These are phyloP conservation scores for Platichthys flesus DNA, from an alignment of 2,113 vertebrate species.

Conservation along the genomic window DNA sequence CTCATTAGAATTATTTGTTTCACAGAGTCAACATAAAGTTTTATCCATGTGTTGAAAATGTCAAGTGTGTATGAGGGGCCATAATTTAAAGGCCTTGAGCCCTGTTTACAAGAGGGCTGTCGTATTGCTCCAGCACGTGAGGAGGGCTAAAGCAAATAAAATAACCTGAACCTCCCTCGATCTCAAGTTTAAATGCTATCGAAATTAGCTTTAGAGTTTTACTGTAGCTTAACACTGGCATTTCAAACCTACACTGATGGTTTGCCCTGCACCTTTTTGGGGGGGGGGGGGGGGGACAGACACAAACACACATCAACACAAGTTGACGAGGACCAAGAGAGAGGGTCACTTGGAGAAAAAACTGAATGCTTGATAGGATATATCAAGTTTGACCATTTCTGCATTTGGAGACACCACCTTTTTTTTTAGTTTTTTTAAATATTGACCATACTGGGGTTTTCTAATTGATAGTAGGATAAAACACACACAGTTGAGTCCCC, in stretches of 20 bases:
- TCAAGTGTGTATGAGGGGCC: slow-evolving; percentile 67
- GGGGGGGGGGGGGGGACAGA: neutral
- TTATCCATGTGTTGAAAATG: slow-evolving; percentile 14
- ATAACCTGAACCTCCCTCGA: no score
- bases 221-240: slow-evolving; percentile 72
- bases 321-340: slow-evolving; percentile 35
- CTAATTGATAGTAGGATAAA: neutral
- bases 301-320: slow-evolving; percentile 28
- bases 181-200: slow-evolving; percentile 2
- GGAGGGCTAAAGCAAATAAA: no score
- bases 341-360: slow-evolving; percentile 40
- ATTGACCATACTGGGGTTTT: neutral
- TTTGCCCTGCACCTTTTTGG: slow-evolving; percentile 39
- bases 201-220: slow-evolving; percentile 50
- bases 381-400: slow-evolving; percentile 22
- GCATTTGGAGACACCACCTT: slow-evolving; percentile 27
- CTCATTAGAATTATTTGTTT: slow-evolving; percentile 39
- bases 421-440: neutral
- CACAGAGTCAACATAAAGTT: slow-evolving; percentile 5
- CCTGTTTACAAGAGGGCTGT: neutral
- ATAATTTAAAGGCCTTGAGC: neutral
- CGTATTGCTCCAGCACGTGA: slow-evolving; percentile 6
- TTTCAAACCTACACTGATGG: slow-evolving; percentile 36
- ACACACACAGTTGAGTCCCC: slow-evolving; percentile 30
- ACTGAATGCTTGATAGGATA: slow-evolving; percentile 13